Percentiles rank a stretch among this genome's conserved stretches.
Evolutionary conservation across 2,113 vertebrate species (phyloP).

Genomic region (Vimba vimba): DNA sequence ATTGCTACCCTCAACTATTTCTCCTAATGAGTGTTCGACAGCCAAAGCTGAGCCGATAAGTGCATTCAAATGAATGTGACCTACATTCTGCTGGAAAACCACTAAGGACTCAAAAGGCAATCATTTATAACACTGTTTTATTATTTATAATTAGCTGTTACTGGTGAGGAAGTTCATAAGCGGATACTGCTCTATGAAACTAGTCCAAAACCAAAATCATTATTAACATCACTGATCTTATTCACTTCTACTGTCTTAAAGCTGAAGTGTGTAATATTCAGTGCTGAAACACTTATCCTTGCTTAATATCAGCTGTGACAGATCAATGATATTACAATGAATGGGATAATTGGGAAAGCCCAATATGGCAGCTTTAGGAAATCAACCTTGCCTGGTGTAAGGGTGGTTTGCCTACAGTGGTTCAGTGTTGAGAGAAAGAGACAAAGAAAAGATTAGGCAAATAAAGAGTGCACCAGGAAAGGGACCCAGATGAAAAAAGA

Average conservation of each 20-base stretch:
- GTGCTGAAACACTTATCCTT: background rate
- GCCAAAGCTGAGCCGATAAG: slow-evolving; percentile 9
- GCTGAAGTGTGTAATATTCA: background rate
- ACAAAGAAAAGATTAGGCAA: too few relatives aligned
- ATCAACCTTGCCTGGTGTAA: too few relatives aligned
- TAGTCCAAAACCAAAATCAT: background rate
- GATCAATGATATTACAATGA: background rate
- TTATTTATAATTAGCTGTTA: slow-evolving; percentile 77
- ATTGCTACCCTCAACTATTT: background rate
- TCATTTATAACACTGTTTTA: slow-evolving; percentile 74
- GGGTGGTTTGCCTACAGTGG: too few relatives aligned
- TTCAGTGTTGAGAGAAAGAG: too few relatives aligned
- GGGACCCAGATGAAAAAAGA: too few relatives aligned
- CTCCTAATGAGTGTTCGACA: slow-evolving; percentile 40
- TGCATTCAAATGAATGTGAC: slow-evolving; percentile 71
- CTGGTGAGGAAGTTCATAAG: slow-evolving; percentile 28
- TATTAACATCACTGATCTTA: background rate
- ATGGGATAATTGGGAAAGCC: too few relatives aligned
- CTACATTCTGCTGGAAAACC: slow-evolving; percentile 74
- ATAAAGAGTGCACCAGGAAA: too few relatives aligned
- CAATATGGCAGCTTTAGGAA: too few relatives aligned
- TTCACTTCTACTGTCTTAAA: background rate
- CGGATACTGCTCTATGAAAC: background rate
- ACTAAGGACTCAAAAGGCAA: slow-evolving; percentile 70
- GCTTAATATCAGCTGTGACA: background rate